Base-by-base conservation (phyloP, 2,797 vertebrate species). In the Artibeus lituratus region DNA sequence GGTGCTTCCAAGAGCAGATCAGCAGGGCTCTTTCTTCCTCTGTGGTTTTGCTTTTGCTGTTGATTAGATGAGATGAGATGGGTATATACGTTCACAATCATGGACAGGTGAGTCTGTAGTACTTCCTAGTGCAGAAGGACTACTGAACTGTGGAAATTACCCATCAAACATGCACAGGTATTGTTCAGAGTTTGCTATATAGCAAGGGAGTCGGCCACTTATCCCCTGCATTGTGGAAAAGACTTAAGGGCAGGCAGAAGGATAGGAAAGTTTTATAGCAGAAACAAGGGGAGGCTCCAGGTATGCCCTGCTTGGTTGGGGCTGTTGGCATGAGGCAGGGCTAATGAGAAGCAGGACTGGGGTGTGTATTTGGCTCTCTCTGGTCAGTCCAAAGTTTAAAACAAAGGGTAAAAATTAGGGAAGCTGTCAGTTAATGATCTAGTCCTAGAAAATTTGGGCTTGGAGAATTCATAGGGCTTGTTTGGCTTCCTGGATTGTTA, bases 21-120 rank as follows among this genome's bases (percentile, higher is more conserved):
- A 81, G 1, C 6, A 7, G 19, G 5, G 15, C 12, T 59, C 35
- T 69, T 39, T 39, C 26, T n/a, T 74, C 24, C 83, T 62, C 37
- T 39, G 1, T 2, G 29, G 29, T 35, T 84, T 47, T 19, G 49
- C 37, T 14, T 90, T 83, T 47, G 39, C 37, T 35, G 35, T 24
- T 22, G 49, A 15, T 59, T 65, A 32, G 29, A 16, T 59, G 65
- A 32, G 29, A 16, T 21, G 22, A 19, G 4, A 16, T 14, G 12
- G 11, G 35, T 74, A 7, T 35, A 0, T 26, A 3, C 4, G 2
- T 39, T 19, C 44, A 39, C 10, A 5, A 0, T 57, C 35, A 81
- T 49, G 14, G 59, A 24, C 16, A 1, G 5, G 6, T 49, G 37
- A 39, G 11, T 67, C 55, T 7, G 4, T 21, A 47, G n/a, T 37